Conservation (phyloP, 92 coral and sea anemone genomes). For the Epizoanthus ramosus region DNA sequence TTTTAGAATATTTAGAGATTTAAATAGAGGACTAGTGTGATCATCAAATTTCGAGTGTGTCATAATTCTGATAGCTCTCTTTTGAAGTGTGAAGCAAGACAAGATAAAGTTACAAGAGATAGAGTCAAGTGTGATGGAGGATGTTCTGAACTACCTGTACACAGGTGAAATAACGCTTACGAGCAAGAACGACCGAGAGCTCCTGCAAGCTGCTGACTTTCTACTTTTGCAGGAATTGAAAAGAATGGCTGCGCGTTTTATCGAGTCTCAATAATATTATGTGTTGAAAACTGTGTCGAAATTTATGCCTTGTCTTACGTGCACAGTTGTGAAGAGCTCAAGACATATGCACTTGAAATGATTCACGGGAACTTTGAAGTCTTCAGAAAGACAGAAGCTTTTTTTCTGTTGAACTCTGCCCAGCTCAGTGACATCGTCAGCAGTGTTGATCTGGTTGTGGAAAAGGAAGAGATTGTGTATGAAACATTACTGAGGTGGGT, state of each 20-base stretch:
- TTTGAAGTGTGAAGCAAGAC: too few relatives aligned
- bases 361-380: neutral
- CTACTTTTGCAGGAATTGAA: slow-evolving; percentile 8
- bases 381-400: neutral
- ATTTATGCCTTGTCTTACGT: slow-evolving; percentile 2
- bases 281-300: slow-evolving; percentile 2
- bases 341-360: slow-evolving; percentile 3
- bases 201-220: slow-evolving; percentile 22
- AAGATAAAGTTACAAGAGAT: neutral
- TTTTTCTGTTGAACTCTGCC: neutral
- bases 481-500: slow-evolving; percentile 10
- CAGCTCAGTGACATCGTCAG: neutral
- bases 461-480: slow-evolving; percentile 12
- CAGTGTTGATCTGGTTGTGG: neutral
- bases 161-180: slow-evolving; percentile 5
- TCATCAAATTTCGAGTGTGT: too few relatives aligned
- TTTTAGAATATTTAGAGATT: too few relatives aligned
- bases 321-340: slow-evolving; percentile 13
- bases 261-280: neutral
- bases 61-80: too few relatives aligned
- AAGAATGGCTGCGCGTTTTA: slow-evolving; percentile 29
- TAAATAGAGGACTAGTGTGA: too few relatives aligned
- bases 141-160: neutral
- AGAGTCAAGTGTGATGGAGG: neutral
- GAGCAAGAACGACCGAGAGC: neutral